A percentile compares a stretch with the other conserved stretches of the same genome.
Evolutionary conservation across 53 echinoderm and acorn worm species (phyloP).

Genomic region (Astropecten irregularis): DNA sequence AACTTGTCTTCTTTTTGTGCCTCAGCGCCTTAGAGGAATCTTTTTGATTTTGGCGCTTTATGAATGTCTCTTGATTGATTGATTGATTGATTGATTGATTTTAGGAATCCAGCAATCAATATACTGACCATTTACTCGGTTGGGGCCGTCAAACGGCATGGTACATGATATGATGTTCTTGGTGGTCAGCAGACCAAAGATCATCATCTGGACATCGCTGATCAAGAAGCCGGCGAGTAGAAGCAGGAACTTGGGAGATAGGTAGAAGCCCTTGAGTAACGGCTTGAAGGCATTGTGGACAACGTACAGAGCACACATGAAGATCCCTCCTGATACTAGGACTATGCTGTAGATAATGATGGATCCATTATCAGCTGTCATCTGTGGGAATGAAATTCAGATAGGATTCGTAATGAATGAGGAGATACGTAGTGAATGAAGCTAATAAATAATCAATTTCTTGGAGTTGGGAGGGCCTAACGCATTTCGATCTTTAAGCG

Average conservation of each 20-base stretch:
- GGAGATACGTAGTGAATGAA: not conserved
- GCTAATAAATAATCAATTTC: not conserved
- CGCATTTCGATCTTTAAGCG: too few relatives aligned
- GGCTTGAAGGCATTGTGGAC: slow-evolving; percentile 72
- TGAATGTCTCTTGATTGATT: too few relatives aligned
- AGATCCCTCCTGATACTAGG: slow-evolving; percentile 66
- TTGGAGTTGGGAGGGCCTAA: too few relatives aligned
- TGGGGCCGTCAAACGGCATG: slow-evolving; percentile 67
- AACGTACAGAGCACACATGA: slow-evolving; percentile 60
- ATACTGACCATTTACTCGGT: slow-evolving; percentile 83
- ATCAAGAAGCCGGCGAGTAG: slow-evolving; percentile 68
- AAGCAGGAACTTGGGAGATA: slow-evolving; percentile 73
- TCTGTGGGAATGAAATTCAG: too few relatives aligned
- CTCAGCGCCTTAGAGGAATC: too few relatives aligned
- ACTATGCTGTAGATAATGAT: slow-evolving; percentile 73
- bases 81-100: too few relatives aligned
- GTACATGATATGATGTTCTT: slow-evolving; percentile 63
- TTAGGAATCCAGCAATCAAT: too few relatives aligned
- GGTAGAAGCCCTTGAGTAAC: slow-evolving; percentile 68
- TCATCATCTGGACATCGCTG: slow-evolving; percentile 77
- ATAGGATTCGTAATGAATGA: not conserved
- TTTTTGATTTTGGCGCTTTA: too few relatives aligned
- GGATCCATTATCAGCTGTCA: slow-evolving; percentile 68
- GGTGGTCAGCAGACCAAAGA: slow-evolving; percentile 68
- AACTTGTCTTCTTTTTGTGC: too few relatives aligned